Conservation (phyloP, 2,888 invertebrate species). For the Spicauda simplicius region DNA sequence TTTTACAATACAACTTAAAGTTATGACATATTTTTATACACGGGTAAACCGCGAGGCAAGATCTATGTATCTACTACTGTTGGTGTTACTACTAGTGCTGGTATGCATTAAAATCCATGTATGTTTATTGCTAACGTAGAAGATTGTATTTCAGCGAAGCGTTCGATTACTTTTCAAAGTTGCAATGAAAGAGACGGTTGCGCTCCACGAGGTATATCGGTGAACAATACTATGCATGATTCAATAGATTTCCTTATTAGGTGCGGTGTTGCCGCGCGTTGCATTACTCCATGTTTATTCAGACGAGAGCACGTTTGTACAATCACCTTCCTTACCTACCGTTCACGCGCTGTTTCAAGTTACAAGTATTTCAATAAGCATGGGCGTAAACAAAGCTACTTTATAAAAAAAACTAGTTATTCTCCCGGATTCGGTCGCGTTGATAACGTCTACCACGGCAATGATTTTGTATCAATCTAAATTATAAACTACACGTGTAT, state of each 20-base stretch:
- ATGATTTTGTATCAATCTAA: no score
- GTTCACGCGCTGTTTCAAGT: conserved; percentile 5
- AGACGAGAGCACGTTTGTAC: conserved; percentile 23
- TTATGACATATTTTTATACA: no score
- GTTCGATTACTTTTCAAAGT: conserved; percentile 10
- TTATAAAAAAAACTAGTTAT: neutral
- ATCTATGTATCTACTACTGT: no score
- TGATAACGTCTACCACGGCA: no score
- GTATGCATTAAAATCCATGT: no score
- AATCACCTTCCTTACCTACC: conserved; percentile 15
- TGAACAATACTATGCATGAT: conserved; percentile 44
- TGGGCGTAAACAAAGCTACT: neutral
- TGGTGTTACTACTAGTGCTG: no score
- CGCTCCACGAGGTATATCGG: conserved; percentile 35
- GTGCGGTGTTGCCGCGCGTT: conserved; percentile 42
- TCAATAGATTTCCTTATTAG: conserved; percentile 58
- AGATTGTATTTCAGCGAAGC: conserved; percentile 22
- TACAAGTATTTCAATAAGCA: neutral
- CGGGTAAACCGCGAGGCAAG: no score
- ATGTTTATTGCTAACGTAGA: neutral
- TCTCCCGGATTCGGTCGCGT: no score
- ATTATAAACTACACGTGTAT: no score
- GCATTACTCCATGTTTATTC: conserved; percentile 26
- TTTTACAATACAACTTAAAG: no score
- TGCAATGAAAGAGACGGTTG: conserved; percentile 22